Evolutionary conservation across 2,888 invertebrate species (phyloP).

Genomic region (Agonopterix alstromeriana): DNA sequence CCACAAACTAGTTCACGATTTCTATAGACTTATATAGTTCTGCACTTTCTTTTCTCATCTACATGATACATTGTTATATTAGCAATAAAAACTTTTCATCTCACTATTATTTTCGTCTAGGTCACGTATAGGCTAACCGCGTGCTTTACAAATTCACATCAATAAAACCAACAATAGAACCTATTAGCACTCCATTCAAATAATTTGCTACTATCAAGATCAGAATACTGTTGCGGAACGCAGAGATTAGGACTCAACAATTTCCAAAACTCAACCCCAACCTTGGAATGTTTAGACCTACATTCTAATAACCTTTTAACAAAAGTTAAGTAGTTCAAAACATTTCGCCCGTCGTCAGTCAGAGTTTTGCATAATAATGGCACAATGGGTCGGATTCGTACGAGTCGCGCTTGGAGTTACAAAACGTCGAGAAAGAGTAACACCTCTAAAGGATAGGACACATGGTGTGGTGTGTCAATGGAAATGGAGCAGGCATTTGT

Average conservation of each 20-base stretch:
- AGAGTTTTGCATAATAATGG: slow-evolving; percentile 68
- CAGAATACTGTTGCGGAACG: slow-evolving; percentile 1
- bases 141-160: too few relatives aligned
- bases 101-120: too few relatives aligned
- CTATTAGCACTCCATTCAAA: slow-evolving; percentile 8
- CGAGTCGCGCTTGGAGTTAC: slow-evolving; percentile 38
- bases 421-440: slow-evolving; percentile 51
- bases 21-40: neutral
- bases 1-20: too few relatives aligned
- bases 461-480: neutral
- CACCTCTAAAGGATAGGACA: slow-evolving; percentile 27
- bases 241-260: slow-evolving; percentile 10
- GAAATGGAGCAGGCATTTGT: neutral
- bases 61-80: neutral
- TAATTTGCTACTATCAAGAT: slow-evolving; percentile 7
- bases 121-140: too few relatives aligned
- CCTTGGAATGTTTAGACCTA: slow-evolving; percentile 58
- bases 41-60: neutral
- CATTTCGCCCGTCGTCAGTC: slow-evolving; percentile 50
- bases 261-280: slow-evolving; percentile 30
- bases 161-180: neutral
- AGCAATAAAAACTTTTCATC: too few relatives aligned
- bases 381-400: slow-evolving; percentile 50
- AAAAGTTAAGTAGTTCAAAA: slow-evolving; percentile 49
- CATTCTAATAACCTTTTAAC: slow-evolving; percentile 69